phyloP scores from a whole-genome alignment of 1,140 invertebrate species.

The Steinernema feltiae region DNA sequence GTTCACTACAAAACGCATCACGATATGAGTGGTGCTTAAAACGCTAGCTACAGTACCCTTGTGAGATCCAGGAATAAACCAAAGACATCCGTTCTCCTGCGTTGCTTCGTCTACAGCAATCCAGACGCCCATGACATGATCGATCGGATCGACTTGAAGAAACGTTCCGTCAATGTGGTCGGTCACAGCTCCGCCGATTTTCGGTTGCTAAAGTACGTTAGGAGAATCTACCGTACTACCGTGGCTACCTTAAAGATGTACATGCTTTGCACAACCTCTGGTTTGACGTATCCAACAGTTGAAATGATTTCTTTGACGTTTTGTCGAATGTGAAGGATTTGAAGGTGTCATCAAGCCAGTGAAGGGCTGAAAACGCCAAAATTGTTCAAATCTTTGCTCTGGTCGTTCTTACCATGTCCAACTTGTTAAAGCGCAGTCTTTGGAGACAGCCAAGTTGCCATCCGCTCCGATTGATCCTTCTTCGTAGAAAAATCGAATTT shows the following conservation, averaged over 20 bases:
- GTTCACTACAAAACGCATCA: conserved; percentile 19
- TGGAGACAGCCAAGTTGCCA: conserved; percentile 70
- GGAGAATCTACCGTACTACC: too few relatives aligned
- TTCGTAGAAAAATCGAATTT: conserved; percentile 87
- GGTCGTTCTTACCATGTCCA: conserved; percentile 69
- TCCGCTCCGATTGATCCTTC: conserved; percentile 69
- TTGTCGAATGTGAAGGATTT: conserved; percentile 74
- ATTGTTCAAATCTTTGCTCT: too few relatives aligned
- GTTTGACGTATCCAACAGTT: conserved; percentile 70
- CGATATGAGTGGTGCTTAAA: not conserved
- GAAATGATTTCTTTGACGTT: conserved; percentile 70
- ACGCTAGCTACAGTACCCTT: conserved; percentile 63
- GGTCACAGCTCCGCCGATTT: conserved; percentile 77
- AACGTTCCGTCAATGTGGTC: conserved; percentile 82
- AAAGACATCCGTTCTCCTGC: conserved; percentile 84
- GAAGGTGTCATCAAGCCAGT: conserved; percentile 76
- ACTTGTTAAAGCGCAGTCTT: conserved; percentile 70
- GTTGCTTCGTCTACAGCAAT: conserved; percentile 86
- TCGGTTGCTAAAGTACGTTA: too few relatives aligned
- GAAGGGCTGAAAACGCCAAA: conserved; percentile 66
- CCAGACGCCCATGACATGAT: conserved; percentile 77
- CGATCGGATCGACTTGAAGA: conserved; percentile 70
- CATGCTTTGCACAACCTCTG: conserved; percentile 88
- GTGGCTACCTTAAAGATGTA: conserved; percentile 88
- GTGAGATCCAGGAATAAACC: conserved; percentile 83